Conservation (phyloP, 2,797 vertebrate species). For the Melanotaenia nigrans region DNA sequence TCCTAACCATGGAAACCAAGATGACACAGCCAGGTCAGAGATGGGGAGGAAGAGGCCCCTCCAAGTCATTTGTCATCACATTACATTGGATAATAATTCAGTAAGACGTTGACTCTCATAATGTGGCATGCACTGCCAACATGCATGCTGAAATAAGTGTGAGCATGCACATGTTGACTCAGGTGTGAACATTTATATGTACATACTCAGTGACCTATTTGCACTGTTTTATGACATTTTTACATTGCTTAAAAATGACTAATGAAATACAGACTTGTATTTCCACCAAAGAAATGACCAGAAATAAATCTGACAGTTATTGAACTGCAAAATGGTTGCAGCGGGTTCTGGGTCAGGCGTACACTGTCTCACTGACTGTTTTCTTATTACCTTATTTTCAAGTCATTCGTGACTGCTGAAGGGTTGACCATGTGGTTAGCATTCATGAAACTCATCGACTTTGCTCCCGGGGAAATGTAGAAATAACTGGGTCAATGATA, state of each 20-base stretch:
- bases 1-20: slow-evolving; percentile 68
- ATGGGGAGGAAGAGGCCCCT: slow-evolving; percentile 50
- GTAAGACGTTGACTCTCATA: slow-evolving; percentile 43
- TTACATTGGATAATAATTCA: slow-evolving; percentile 76
- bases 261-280: slow-evolving; percentile 5
- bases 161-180: slow-evolving; percentile 16
- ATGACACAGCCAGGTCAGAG: slow-evolving; percentile 65
- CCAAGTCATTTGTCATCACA: slow-evolving; percentile 71
- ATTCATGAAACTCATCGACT: no score
- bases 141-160: slow-evolving; percentile 11
- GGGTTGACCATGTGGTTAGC: not conserved
- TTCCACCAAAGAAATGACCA: slow-evolving; percentile 1
- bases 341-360: slow-evolving; percentile 22
- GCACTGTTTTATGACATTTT: slow-evolving; percentile 8
- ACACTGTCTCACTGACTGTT: not conserved
- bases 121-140: slow-evolving; percentile 36
- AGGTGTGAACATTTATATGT: slow-evolving; percentile 45
- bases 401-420: not conserved
- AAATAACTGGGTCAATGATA: no score
- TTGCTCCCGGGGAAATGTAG: no score
- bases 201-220: slow-evolving; percentile 6
- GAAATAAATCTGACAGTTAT: slow-evolving; percentile 17
- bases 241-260: not conserved
- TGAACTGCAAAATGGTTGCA: slow-evolving; percentile 15
- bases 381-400: slow-evolving; percentile 24